Evolutionary conservation across 2,797 vertebrate genomes (phyloP), one percentile per base, ranked within the genome.

Genomic region (Echeneis naucrates): DNA sequence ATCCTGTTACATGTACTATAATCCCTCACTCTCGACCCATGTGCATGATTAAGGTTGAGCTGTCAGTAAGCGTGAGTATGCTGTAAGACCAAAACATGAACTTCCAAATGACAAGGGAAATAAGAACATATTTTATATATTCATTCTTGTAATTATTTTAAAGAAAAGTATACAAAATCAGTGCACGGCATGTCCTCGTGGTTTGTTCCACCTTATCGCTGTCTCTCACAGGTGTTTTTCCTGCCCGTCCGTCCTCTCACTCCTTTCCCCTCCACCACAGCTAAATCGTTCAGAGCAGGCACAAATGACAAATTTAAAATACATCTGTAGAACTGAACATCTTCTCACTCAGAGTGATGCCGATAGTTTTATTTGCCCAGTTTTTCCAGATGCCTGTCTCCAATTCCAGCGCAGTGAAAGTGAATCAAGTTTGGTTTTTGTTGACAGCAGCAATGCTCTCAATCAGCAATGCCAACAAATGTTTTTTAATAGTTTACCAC

Each of bases 1-100:
- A 86, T 88, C 81, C 79, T 85, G 68, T 86, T 82, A 81, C 67
- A 64, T 78, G 75, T 69, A 37, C 37, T 72, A 64, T 78, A 82
- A 89, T 63, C 50, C 30, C 60, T 59, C 53, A 69, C 35, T 68
- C 48, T 33, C 40, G 60, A 72, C 60, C 32, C 53, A 35, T 71
- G 56, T 57, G 55, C 71, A 78, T 44, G 61, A 68, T 61, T 59
- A 55, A 81, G 50, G 64, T 50, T 66, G 68, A 75, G 54, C 37
- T 45, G 52, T 80, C 48, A n/a, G n/a, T n/a, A n/a, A n/a, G 13
- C n/a, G 13, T 44, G 27, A 26, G 23, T 45, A 26, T 8, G 38
- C 5, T 33, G 11, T 24, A 21, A 7, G 26, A 38, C 17, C 50
- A 47, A 63, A n/a, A 33, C 27, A 5, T n/a, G 12, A 35, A 27